These are phyloP conservation scores for Oncorhynchus masou DNA, from an alignment of 2,113 vertebrate genomes.

Conservation along the genomic window DNA sequence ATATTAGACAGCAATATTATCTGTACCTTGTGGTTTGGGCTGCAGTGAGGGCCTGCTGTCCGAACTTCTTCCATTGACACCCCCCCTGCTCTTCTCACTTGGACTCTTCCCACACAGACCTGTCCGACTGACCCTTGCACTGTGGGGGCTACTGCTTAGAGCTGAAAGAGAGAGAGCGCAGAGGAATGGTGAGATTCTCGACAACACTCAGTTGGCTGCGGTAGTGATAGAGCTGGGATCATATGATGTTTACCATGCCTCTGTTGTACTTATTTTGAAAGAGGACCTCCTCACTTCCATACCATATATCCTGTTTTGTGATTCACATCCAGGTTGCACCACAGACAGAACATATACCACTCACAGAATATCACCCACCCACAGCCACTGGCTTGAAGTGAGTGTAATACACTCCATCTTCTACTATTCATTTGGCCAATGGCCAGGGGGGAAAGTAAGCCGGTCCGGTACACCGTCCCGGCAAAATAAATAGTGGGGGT, in stretches of 20 bases:
- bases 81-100: constrained; percentile 20
- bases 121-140: constrained; percentile 7
- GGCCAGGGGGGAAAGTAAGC: no score
- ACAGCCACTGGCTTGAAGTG: neutral
- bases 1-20: no score
- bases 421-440: neutral
- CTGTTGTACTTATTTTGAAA: neutral
- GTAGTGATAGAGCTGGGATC: neutral
- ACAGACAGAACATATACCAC: neutral
- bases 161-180: constrained; percentile 21
- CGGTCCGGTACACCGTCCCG: no score
- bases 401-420: neutral
- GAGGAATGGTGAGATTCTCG: neutral
- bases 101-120: constrained; percentile 7
- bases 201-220: neutral
- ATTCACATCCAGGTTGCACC: neutral
- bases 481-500: no score
- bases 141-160: constrained; percentile 7
- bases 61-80: constrained; percentile 53
- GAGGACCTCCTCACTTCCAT: neutral
- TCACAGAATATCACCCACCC: neutral
- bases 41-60: constrained; percentile 23
- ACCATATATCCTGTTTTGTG: neutral
- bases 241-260: no score
- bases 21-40: constrained; percentile 51